phyloP scores from a whole-genome alignment of 1,140 invertebrate genomes.

The Bombus sibiricus region DNA sequence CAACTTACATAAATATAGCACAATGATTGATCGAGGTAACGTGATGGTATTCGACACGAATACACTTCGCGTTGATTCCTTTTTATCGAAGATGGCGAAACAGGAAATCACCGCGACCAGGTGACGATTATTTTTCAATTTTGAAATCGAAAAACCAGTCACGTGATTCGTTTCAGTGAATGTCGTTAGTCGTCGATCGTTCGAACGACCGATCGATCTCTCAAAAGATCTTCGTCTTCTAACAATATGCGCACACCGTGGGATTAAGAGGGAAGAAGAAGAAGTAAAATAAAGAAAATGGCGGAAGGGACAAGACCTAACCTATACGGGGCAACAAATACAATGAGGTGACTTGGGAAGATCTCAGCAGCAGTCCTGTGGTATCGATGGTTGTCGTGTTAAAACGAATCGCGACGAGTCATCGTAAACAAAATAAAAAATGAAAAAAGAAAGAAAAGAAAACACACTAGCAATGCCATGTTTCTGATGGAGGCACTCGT shows the following conservation, averaged over 20 bases:
- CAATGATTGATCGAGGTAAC: slow-evolving; percentile 63
- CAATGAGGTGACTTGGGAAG: neutral
- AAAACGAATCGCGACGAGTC: slow-evolving; percentile 25
- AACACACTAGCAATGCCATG: slow-evolving; percentile 66
- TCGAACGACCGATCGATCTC: neutral
- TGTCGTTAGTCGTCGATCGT: neutral
- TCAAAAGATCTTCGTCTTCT: neutral
- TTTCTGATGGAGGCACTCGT: slow-evolving; percentile 44
- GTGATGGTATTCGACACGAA: slow-evolving; percentile 47
- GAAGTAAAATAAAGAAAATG: neutral
- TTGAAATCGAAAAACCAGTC: slow-evolving; percentile 11
- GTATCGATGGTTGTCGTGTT: slow-evolving; percentile 48
- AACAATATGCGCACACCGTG: slow-evolving; percentile 22
- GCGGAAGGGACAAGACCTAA: neutral
- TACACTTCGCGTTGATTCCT: slow-evolving; percentile 17
- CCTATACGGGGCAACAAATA: slow-evolving; percentile 1
- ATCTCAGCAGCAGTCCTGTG: neutral
- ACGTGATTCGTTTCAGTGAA: neutral
- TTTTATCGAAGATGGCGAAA: neutral
- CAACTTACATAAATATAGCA: slow-evolving; percentile 68
- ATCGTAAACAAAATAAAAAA: slow-evolving; percentile 58
- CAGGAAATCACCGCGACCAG: neutral
- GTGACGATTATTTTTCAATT: slow-evolving; percentile 1
- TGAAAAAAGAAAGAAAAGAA: slow-evolving; percentile 50
- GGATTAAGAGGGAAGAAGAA: neutral